Evolutionary conservation across 2,888 invertebrate species (phyloP), one percentile per base, ranked within the genome.

Genomic region (Phorcus lineatus): DNA sequence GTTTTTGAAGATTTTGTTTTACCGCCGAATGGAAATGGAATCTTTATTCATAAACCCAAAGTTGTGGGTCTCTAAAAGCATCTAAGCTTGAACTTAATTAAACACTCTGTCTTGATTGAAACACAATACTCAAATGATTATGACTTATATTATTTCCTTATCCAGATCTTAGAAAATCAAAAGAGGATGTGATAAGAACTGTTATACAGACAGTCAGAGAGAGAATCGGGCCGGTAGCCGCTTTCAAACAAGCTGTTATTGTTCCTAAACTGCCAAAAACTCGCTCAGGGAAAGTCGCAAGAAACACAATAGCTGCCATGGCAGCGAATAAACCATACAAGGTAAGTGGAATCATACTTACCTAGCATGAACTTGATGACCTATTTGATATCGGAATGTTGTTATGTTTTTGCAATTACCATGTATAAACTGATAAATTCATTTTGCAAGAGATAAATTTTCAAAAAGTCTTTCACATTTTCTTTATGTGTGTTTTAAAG

Each of bases 261-360:
- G 97, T 98, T 0, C 95, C 95, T 19, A 96, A 95, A 0, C 93
- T 98, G 62, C 98, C 98, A 0, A 95, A 97, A 81, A 98, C 98
- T 0, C 95, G 98, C 77, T 98, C 98, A 0, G 97, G 97, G 40
- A 96, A 96, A 93, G 95, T 95, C n/a, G 94, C 97, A 31, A 94
- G 98, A 53, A 97, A 97, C 91, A 96, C 97, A 0, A 96, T 98
- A 85, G 95, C 97, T 0, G 96, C 97, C 90, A 94, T 98, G 89
- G 97, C 98, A 1, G 95, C 96, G 77, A 96, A 96, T 53, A 96
- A 97, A 91, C 94, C 95, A 31, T 95, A 97, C 16, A 95, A 96
- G 93, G 95, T 98, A 90, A 83, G 82, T 66, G 66, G 17, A 2
- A 78, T 62, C 47, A 6, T 47, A 13, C 36, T 13, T 47, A 36